Evolutionary conservation across 2,113 vertebrate species (phyloP).

Genomic region (Hepsetus odoe): DNA sequence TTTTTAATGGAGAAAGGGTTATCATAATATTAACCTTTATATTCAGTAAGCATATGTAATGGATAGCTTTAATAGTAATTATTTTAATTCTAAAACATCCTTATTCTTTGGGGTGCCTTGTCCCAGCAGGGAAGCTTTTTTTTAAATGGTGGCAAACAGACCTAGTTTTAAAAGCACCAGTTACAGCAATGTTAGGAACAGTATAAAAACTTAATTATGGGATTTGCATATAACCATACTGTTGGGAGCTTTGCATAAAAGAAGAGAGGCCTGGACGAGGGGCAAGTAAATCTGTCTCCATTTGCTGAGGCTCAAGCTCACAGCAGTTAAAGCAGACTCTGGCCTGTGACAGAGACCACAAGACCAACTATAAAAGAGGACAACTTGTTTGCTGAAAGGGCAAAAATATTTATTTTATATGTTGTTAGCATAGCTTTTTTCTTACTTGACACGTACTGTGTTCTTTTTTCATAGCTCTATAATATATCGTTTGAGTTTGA

Average conservation of each 20-base stretch:
- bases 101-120: neutral
- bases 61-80: conserved; percentile 39
- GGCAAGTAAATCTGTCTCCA: neutral
- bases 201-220: neutral
- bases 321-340: neutral
- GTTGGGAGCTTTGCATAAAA: conserved; percentile 2
- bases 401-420: neutral
- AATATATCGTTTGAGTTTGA: neutral
- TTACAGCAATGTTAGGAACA: neutral
- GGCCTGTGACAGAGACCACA: conserved; percentile 58
- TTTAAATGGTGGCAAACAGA: neutral
- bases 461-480: conserved; percentile 4
- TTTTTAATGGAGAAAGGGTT: conserved; percentile 3
- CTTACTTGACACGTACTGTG: conserved; percentile 16
- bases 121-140: conserved; percentile 3
- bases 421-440: neutral
- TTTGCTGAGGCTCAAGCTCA: neutral
- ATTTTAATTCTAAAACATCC: conserved; percentile 12
- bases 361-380: conserved; percentile 56
- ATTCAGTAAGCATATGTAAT: conserved; percentile 26
- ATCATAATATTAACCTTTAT: conserved; percentile 20
- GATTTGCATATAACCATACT: neutral
- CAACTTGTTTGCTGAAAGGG: conserved; percentile 61
- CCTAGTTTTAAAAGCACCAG: neutral
- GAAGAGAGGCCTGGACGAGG: neutral